Conservation (phyloP, 2,888 invertebrate genomes). For the Coremacera marginata region DNA sequence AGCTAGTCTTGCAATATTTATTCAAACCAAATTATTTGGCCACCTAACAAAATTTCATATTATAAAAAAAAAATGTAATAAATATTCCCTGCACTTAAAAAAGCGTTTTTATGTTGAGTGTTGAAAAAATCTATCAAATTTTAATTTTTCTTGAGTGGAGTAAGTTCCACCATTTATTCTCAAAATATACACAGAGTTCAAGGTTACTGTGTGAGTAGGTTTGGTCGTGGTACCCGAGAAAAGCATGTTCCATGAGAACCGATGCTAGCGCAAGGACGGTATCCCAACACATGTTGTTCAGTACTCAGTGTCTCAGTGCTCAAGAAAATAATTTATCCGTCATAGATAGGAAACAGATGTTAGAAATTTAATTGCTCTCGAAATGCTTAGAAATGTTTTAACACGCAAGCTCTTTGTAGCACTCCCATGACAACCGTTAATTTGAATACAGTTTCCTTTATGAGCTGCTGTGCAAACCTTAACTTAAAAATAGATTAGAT, state of each 20-base stretch:
- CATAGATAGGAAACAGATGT: conserved; percentile 36
- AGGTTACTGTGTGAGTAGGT: conserved; percentile 55
- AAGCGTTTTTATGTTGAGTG: no score
- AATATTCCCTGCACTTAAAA: no score
- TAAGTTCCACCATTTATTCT: background rate
- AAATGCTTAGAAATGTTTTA: no score
- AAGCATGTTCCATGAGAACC: conserved; percentile 25
- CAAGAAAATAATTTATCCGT: conserved; percentile 4
- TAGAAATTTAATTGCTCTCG: conserved; percentile 31
- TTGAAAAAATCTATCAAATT: no score
- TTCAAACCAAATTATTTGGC: no score
- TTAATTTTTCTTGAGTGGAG: no score
- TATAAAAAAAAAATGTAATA: no score
- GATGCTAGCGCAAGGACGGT: conserved; percentile 6
- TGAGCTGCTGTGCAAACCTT: conserved; percentile 6
- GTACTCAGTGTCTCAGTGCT: background rate
- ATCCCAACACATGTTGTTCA: conserved; percentile 22
- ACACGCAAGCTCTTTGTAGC: no score
- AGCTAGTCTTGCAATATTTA: no score
- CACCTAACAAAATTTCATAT: no score
- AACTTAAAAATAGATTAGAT: conserved; percentile 32
- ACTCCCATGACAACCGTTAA: background rate
- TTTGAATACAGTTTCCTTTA: conserved; percentile 19
- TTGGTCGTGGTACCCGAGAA: conserved; percentile 5
- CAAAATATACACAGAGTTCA: conserved; percentile 24